These are phyloP conservation scores for Andinoacara biseriatus DNA, from an alignment of 2,113 vertebrate species.

Conservation along the genomic window DNA sequence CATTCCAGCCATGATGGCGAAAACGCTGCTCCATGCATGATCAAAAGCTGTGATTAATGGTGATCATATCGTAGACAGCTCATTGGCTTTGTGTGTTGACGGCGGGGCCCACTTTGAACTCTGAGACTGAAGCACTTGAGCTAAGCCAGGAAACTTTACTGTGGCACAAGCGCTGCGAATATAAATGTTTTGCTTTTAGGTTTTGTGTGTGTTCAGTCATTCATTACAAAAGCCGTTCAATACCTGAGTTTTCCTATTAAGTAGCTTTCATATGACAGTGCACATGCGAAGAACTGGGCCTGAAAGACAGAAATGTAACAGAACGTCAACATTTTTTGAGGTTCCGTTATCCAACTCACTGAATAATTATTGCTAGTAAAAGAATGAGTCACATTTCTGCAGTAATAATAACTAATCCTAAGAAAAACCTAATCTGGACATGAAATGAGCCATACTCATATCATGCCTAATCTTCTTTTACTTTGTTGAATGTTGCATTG, in stretches of 20 bases:
- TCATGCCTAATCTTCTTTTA: background rate
- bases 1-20: slow-evolving; percentile 61
- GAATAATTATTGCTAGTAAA: no score
- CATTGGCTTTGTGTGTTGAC: slow-evolving; percentile 58
- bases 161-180: slow-evolving; percentile 21
- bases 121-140: slow-evolving; percentile 43
- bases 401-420: background rate
- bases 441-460: background rate
- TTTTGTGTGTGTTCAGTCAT: slow-evolving; percentile 14
- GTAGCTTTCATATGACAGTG: background rate
- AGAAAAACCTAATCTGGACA: background rate
- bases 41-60: slow-evolving; percentile 72
- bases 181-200: slow-evolving; percentile 34
- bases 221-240: background rate
- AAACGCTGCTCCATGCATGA: slow-evolving; percentile 43
- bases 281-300: background rate
- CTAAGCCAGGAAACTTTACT: slow-evolving; percentile 39
- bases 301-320: background rate
- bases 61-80: slow-evolving; percentile 60
- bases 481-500: background rate
- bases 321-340: no score
- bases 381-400: background rate
- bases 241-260: background rate
- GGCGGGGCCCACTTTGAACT: slow-evolving; percentile 61
- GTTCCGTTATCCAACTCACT: no score